Base-by-base conservation (phyloP, 2,888 invertebrate species). In the Oligia fasciuncula region DNA sequence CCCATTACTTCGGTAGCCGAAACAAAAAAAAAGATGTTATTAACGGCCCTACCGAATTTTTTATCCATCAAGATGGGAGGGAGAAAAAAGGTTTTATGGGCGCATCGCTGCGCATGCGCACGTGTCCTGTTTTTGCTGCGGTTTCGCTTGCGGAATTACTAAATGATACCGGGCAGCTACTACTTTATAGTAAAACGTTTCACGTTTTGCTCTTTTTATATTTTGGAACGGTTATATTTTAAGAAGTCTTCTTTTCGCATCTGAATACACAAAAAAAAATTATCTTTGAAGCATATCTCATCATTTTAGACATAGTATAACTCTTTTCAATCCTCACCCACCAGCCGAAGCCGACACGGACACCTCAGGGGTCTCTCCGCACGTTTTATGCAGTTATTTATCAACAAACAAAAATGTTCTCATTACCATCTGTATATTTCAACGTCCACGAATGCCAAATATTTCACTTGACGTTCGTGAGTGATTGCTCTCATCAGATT, bases 1-100 rank as follows among this genome's bases (percentile, higher is more conserved):
- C 92, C 93, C 92, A 92, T 94, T 92, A 94, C 93, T 94, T 93
- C 93, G 92, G 94, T 92, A 93, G 92, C 92, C 89, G 81, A 93
- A 93, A 92, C 84, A 90, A 93, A 88, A 88, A 93, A 92, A 93
- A 91, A 90, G 87, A 81, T 85, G 85, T 93, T 93, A 95, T 93
- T 94, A 93, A 89, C 91, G 89, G 86, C 88, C 88, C 90, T 86
- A 85, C 91, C 90, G 90, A 92, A 92, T 92, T 93, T 90, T 88
- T 92, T 91, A 91, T 88, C 85, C 91, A 88, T 92, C 91, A 89
- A 83, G 85, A 82, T 85, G 85, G 77, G 77, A 77, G 86, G 78
- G 77, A 67, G 83, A 89, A 87, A 86, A 86, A 87, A 84, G 79
- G 80, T 85, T 90, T 89, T 88, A 89, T 88, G 85, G 84, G 83